Base-by-base conservation (phyloP, 2,797 vertebrate genomes). In the Picus viridis region DNA sequence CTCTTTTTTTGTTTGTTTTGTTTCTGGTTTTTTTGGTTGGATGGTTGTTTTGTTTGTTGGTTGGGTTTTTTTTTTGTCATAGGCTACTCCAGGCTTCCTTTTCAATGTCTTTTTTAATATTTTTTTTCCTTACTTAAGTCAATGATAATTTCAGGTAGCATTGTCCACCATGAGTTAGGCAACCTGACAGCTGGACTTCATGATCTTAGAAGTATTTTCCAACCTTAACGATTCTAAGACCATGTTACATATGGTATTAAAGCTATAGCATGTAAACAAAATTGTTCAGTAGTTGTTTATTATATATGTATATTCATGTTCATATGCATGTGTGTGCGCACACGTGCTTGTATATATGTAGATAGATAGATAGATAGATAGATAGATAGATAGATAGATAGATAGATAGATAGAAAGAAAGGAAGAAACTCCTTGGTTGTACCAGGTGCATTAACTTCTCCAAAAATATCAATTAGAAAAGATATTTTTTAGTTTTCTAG, bases 1-100 rank as follows among this genome's bases (percentile, higher is more conserved):
- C 12, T n/a, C 2, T 17, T 75, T 67, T 12, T 39, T 39, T 39
- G 39, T 39, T 39, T 39, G 39, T 11, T 39, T 39, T 39, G 39
- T 39, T 36, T 36, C 36, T 36, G 36, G 12, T 12, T 39, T 39
- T 39, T 39, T 39, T 12, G 11, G 39, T 12, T 39, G 39, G 39
- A 39, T 39, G 39, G 12, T 39, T 39, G 39, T 39, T 5, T 39
- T 39, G 39, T 39, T 12, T 39, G 12, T 39, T 39, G 39, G 39
- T 39, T 39, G 39, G 39, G 39, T 4, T 12, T 39, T 39, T 36
- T 36, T 36, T 39, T 39, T 39, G 39, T 83, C 85, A 86, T 65
- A 74, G 92, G 30, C 45, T 89, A 76, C 77, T 83, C 86, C 77
- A 92, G 79, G 89, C 47, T 96, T 94, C 85, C 92, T 96, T 89